Evolutionary conservation across 2,797 vertebrate genomes (phyloP), one percentile per base, ranked within the genome.

Genomic region (Acipenser oxyrinchus): DNA sequence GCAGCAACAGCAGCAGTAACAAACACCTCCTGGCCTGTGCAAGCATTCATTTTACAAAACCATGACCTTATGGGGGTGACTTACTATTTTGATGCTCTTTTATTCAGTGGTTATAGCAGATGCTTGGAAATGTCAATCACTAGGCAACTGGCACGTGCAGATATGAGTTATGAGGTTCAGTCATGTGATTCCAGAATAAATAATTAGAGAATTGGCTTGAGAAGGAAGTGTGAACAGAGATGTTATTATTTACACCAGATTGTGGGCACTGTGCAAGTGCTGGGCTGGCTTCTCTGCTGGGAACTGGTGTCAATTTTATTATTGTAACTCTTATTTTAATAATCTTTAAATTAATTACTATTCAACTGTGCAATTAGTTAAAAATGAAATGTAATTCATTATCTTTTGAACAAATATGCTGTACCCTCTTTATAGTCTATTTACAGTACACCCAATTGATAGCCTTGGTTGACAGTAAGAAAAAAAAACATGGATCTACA

Each of bases 201-300:
- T 86, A 88, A 89, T 91, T 81, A 89, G 85, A 82, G 86, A 89
- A 88, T 81, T 87, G 89, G 89, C 87, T 84, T 76, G 84, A 86
- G 78, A 82, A 86, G 86, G 84, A 81, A 81, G 74, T 76, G 79
- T 79, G 83, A 82, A 84, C 81, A 84, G 86, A 77, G 86, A 80
- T 85, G 87, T 89, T 91, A 90, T 93, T 91, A 91, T 92, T 93
- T 92, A 91, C 87, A 87, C 87, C 88, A 93, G 89, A 94, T 93
- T 92, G 92, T 85, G 82, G 80, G 80, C 85, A 82, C 82, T 84
- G 88, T 86, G 85, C 86, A 86, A 88, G 88, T 87, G 80, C 86
- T 77, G 85, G 82, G 84, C 85, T 85, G 83, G 84, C 81, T 81
- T 78, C 80, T 86, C 86, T 83, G 70, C 81, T 60, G 79, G 85